These are phyloP conservation scores for Tetranychus urticae DNA, from an alignment of 1,140 invertebrate genomes.

Conservation along the genomic window DNA sequence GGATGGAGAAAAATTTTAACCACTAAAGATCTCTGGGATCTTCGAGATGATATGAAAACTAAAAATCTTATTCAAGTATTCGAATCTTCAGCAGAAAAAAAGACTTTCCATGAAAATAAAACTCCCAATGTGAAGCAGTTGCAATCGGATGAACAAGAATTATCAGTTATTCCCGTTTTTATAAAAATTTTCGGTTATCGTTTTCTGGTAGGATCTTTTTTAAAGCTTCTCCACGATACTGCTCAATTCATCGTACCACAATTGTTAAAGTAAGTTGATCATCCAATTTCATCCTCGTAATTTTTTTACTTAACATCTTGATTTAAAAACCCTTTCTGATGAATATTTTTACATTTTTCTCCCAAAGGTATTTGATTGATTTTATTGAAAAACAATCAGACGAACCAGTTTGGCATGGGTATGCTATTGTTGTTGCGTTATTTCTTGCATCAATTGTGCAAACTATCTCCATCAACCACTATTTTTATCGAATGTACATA, in stretches of 20 bases:
- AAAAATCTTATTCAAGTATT: conserved; percentile 10
- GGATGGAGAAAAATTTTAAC: conserved; percentile 6
- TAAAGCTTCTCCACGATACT: background rate
- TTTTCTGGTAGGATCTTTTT: background rate
- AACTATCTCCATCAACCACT: conserved; percentile 63
- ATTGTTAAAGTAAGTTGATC: background rate
- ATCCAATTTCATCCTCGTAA: background rate
- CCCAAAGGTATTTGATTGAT: background rate
- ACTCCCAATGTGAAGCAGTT: background rate
- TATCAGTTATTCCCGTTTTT: conserved; percentile 10
- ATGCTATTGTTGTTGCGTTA: background rate
- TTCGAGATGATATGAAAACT: conserved; percentile 39
- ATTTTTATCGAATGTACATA: conserved; percentile 63
- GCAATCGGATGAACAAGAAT: background rate
- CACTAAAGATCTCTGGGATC: conserved; percentile 1
- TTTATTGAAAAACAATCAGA: background rate
- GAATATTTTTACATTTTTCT: background rate
- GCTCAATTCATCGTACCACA: background rate
- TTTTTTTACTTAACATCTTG: background rate
- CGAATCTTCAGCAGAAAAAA: conserved; percentile 41
- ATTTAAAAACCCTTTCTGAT: background rate
- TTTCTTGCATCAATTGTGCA: conserved; percentile 5
- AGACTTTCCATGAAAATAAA: background rate
- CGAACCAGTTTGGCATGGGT: background rate
- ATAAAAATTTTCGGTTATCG: conserved; percentile 21